A percentile compares a stretch with the other conserved stretches of the same genome.
phyloP scores from a whole-genome alignment of 2,113 vertebrate species.

The Pavo muticus region DNA sequence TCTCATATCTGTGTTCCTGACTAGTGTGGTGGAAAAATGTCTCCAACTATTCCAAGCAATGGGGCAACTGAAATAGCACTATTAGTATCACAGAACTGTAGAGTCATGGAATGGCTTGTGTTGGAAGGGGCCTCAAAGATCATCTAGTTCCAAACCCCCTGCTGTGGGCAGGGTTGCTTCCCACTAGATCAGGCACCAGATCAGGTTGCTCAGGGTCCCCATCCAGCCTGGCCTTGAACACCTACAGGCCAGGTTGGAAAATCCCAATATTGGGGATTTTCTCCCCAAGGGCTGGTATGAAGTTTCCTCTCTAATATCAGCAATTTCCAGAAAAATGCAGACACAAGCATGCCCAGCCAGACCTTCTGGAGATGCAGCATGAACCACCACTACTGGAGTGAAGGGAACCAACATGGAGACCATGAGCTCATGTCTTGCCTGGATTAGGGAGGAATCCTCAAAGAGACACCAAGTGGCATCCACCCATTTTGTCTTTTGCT shows the following conservation, averaged over 20 bases:
- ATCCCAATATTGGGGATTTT: neutral
- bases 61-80: neutral
- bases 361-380: neutral
- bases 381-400: neutral
- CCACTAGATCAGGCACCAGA: too few relatives aligned
- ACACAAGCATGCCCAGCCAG: neutral
- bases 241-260: neutral
- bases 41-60: neutral
- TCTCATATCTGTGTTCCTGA: neutral
- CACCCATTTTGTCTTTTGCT: neutral
- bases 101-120: too few relatives aligned
- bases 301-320: neutral
- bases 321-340: neutral
- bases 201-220: too few relatives aligned
- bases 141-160: too few relatives aligned
- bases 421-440: conserved; percentile 6
- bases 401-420: neutral
- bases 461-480: neutral
- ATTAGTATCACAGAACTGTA: neutral
- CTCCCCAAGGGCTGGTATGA: neutral
- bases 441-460: neutral
- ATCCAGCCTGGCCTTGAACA: too few relatives aligned
- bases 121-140: too few relatives aligned
- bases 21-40: neutral
- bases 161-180: too few relatives aligned